These are phyloP conservation scores for Arctopsyche grandis DNA, from an alignment of 1,140 invertebrate genomes.

Conservation along the genomic window DNA sequence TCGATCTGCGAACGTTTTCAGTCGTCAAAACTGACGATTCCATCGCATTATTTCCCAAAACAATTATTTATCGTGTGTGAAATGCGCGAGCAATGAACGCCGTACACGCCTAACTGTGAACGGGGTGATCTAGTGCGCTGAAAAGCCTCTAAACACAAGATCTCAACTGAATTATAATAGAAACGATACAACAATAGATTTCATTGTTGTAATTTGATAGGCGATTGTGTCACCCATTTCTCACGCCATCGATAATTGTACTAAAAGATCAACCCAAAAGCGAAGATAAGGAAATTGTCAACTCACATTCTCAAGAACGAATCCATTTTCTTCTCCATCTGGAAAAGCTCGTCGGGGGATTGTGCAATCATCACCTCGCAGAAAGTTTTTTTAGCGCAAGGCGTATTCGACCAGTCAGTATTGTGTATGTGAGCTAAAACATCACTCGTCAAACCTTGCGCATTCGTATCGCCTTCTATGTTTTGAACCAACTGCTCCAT, in stretches of 20 bases:
- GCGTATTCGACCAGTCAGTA: constrained; percentile 76
- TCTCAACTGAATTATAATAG: not conserved
- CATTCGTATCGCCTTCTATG: constrained; percentile 63
- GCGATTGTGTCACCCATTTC: not conserved
- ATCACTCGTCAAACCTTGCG: constrained; percentile 68
- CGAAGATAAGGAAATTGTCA: constrained; percentile 33
- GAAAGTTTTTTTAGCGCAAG: constrained; percentile 79
- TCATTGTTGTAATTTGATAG: constrained; percentile 19
- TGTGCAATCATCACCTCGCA: constrained; percentile 77
- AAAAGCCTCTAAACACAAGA: not conserved
- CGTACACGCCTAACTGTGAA: not conserved
- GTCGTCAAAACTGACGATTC: too few species aligned
- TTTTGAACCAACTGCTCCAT: constrained; percentile 61
- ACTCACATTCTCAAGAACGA: constrained; percentile 77
- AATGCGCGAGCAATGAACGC: too few species aligned
- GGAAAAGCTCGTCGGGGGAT: constrained; percentile 70
- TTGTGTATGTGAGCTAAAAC: constrained; percentile 59
- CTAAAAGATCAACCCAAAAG: too few species aligned
- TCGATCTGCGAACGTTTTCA: too few species aligned
- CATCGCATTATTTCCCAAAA: too few species aligned
- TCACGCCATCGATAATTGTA: not conserved
- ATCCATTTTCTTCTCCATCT: constrained; percentile 84
- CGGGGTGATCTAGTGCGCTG: not conserved
- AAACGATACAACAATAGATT: constrained; percentile 2
- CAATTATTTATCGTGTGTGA: too few species aligned